These are phyloP conservation scores for Ranitomeya variabilis DNA, from an alignment of 2,113 vertebrate species.

Conservation along the genomic window DNA sequence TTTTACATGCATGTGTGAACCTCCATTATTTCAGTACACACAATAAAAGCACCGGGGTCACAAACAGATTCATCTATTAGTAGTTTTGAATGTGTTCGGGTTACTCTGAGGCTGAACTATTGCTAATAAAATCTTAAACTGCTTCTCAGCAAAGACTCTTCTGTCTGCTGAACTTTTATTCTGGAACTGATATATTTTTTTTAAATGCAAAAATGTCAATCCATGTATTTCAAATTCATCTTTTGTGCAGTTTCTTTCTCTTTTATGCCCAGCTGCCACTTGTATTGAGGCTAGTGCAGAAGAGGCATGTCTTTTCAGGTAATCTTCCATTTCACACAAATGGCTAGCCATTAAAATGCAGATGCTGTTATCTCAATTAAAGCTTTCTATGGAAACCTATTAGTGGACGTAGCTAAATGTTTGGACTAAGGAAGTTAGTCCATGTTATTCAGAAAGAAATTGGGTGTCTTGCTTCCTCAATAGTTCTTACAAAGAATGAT, in stretches of 20 bases:
- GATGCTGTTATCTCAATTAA: conserved; percentile 69
- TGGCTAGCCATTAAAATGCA: conserved; percentile 69
- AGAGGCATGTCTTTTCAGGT: conserved; percentile 67
- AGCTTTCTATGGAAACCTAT: conserved; percentile 64
- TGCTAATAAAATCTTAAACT: conserved; percentile 27
- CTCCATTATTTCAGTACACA: background rate
- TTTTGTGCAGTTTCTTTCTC: conserved; percentile 15
- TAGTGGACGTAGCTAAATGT: conserved; percentile 68
- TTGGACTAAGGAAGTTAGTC: conserved; percentile 68
- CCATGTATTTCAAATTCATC: conserved; percentile 32
- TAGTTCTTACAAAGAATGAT: conserved; percentile 68
- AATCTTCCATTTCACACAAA: conserved; percentile 66
- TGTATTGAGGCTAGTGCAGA: conserved; percentile 60
- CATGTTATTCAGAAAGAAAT: conserved; percentile 61
- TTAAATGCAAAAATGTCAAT: conserved; percentile 36
- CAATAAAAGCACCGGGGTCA: background rate
- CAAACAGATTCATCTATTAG: background rate
- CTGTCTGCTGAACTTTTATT: conserved; percentile 10
- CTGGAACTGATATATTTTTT: conserved; percentile 6
- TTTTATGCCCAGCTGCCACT: conserved; percentile 27
- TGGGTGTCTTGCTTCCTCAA: conserved; percentile 65
- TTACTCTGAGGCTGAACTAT: background rate
- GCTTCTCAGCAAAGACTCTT: conserved; percentile 19
- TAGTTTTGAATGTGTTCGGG: background rate
- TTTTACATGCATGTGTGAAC: background rate